These are phyloP conservation scores for Tethea ocularis DNA, from an alignment of 2,888 invertebrate genomes.

Conservation along the genomic window DNA sequence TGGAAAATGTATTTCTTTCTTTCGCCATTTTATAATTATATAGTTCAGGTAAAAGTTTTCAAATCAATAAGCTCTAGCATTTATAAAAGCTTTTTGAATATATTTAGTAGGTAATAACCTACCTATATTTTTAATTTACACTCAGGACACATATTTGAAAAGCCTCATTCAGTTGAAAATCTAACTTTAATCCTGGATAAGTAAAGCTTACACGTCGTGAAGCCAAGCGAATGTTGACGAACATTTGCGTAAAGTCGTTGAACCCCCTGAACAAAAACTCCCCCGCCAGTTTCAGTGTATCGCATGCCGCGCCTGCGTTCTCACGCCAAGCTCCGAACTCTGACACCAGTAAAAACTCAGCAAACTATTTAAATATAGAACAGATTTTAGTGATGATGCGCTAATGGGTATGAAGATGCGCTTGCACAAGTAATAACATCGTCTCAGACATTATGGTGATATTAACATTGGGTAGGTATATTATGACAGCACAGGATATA, in stretches of 20 bases:
- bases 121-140: not conserved
- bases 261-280: slow-evolving; percentile 78
- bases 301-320: slow-evolving; percentile 53
- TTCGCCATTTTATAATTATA: no score
- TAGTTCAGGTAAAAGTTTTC: no score
- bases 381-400: slow-evolving; percentile 14
- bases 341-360: slow-evolving; percentile 73
- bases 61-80: no score
- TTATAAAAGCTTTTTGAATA: not conserved
- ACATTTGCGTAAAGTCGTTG: slow-evolving; percentile 69
- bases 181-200: not conserved
- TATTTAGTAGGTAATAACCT: not conserved
- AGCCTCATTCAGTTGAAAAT: not conserved
- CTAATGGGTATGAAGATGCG: not conserved
- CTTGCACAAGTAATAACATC: slow-evolving; percentile 1
- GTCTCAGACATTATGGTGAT: slow-evolving; percentile 5
- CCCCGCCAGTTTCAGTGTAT: slow-evolving; percentile 71
- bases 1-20: no score
- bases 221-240: slow-evolving; percentile 34
- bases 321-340: slow-evolving; percentile 69
- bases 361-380: slow-evolving; percentile 41
- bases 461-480: slow-evolving; percentile 31
- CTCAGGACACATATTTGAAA: not conserved
- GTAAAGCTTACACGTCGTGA: slow-evolving; percentile 15
- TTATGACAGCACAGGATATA: slow-evolving; percentile 68